Evolutionary conservation across 2,888 invertebrate species (phyloP).

Genomic region (Lepetodrilus schrolli): DNA sequence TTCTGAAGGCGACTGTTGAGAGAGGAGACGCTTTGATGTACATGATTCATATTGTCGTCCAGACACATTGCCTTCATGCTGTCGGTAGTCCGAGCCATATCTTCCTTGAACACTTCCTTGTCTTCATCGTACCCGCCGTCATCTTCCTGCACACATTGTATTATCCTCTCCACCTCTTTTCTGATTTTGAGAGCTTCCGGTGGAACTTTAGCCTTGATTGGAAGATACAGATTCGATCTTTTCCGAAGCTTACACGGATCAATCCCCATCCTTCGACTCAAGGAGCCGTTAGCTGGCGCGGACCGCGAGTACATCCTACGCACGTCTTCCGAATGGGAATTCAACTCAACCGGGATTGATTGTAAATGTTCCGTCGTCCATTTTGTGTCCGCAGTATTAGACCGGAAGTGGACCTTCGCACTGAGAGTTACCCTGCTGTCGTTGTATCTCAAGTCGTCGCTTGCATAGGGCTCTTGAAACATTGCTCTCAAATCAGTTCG

Average conservation of each 20-base stretch:
- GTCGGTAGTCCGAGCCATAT: neutral
- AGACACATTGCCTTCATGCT: too few species aligned
- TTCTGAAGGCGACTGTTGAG: neutral
- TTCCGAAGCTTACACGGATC: conserved; percentile 51
- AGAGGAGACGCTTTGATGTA: conserved; percentile 1
- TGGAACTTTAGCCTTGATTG: conserved; percentile 59
- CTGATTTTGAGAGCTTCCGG: conserved; percentile 61
- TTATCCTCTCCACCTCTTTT: conserved; percentile 63
- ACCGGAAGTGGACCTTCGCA: conserved; percentile 61
- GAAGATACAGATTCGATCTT: conserved; percentile 60
- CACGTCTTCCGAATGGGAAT: conserved; percentile 63
- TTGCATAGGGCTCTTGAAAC: conserved; percentile 67
- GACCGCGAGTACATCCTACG: conserved; percentile 60
- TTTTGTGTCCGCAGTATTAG: conserved; percentile 56
- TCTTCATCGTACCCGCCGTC: conserved; percentile 51
- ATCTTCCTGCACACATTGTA: conserved; percentile 59
- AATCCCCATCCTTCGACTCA: conserved; percentile 43
- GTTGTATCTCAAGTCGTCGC: conserved; percentile 52
- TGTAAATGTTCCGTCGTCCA: conserved; percentile 52
- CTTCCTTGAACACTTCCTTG: conserved; percentile 10
- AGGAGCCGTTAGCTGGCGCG: conserved; percentile 55
- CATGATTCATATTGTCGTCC: neutral
- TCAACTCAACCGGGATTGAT: conserved; percentile 51
- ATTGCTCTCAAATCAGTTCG: conserved; percentile 67
- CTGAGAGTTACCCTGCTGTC: conserved; percentile 57